A percentile compares a stretch with the other conserved stretches of the same genome.
Evolutionary conservation across 1,140 invertebrate genomes (phyloP).

Genomic region (Macrocentrus cingulum): DNA sequence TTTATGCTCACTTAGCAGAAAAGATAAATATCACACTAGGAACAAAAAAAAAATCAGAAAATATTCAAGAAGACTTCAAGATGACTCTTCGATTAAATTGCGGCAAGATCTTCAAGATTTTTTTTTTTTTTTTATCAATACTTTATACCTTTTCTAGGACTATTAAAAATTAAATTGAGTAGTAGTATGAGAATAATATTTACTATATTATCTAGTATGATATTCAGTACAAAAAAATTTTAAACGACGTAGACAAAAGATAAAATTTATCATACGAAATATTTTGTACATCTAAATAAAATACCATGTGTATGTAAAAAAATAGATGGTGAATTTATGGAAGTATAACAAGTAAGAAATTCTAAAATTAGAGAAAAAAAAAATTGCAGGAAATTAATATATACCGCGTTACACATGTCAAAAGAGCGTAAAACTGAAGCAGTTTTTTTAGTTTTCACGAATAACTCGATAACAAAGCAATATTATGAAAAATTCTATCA

Average conservation of each 20-base stretch:
- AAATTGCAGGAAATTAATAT: no score
- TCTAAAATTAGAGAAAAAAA: not conserved
- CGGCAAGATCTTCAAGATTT: not conserved
- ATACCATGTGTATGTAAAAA: slow-evolving; percentile 7
- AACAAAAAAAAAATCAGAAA: not conserved
- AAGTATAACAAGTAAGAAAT: slow-evolving; percentile 7
- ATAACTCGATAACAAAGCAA: no score
- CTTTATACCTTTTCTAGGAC: not conserved
- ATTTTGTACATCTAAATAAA: not conserved
- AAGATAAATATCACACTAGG: not conserved
- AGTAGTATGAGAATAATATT: no score
- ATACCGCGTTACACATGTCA: no score
- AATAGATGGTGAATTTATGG: slow-evolving; percentile 16
- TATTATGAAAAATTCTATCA: no score
- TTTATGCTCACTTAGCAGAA: not conserved
- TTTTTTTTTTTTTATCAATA: slow-evolving; percentile 3
- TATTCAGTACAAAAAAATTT: not conserved
- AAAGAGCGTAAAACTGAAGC: no score
- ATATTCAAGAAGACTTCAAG: slow-evolving; percentile 1
- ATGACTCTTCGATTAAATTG: not conserved
- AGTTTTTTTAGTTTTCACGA: no score
- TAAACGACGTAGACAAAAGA: not conserved
- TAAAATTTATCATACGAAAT: slow-evolving; percentile 7
- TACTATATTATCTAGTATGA: no score
- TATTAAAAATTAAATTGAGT: no score